Evolutionary conservation across 2,888 invertebrate genomes (phyloP).

Genomic region (Hymenopus coronatus): DNA sequence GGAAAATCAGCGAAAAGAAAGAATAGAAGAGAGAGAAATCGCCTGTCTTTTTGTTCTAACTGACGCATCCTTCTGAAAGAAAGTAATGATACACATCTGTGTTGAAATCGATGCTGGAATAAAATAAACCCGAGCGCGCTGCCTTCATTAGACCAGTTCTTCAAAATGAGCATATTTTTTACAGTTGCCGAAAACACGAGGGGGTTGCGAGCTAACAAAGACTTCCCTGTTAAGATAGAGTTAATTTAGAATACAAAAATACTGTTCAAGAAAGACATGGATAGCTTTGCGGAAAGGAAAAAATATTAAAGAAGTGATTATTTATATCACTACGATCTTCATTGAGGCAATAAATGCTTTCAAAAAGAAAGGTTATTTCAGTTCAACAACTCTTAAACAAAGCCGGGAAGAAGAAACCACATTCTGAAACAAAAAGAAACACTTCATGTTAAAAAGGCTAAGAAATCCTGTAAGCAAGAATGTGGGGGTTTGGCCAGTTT

Average conservation of each 20-base stretch:
- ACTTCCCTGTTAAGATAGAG: not conserved
- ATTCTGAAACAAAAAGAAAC: too few species aligned
- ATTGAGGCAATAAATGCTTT: not conserved
- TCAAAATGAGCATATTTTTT: not conserved
- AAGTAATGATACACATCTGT: slow-evolving; percentile 9
- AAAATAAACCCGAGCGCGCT: not conserved
- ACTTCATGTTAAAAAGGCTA: too few species aligned
- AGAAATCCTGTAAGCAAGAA: too few species aligned
- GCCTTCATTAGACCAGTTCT: not conserved
- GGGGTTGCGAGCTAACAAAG: not conserved
- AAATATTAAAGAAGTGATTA: not conserved
- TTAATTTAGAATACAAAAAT: slow-evolving; percentile 15
- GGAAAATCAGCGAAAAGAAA: not conserved
- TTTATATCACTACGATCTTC: not conserved
- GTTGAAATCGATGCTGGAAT: not conserved
- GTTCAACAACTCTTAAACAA: too few species aligned
- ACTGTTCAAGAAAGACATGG: not conserved
- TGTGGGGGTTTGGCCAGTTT: too few species aligned
- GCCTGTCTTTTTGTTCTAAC: not conserved
- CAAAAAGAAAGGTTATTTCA: not conserved
- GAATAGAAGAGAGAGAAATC: not conserved
- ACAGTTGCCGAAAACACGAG: not conserved
- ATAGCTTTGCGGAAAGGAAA: not conserved
- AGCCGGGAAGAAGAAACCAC: too few species aligned
- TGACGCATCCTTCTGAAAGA: not conserved